phyloP scores from a whole-genome alignment of 2,797 vertebrate species.

The Picus viridis region DNA sequence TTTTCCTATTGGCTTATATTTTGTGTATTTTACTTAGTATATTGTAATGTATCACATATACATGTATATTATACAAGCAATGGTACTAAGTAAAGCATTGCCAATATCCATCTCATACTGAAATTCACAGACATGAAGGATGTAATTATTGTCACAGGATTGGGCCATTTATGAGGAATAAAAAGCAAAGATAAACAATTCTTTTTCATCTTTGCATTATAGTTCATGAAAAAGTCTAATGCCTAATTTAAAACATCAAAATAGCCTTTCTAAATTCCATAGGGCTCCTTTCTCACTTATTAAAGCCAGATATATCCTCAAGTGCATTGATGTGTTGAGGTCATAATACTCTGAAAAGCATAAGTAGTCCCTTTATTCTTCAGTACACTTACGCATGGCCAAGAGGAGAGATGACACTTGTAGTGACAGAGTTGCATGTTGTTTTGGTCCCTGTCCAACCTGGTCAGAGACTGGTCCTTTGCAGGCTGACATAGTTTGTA shows the following conservation, averaged over 20 bases:
- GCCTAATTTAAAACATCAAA: background rate
- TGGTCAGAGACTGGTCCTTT: background rate
- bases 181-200: slow-evolving; percentile 43
- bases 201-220: slow-evolving; percentile 51
- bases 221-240: background rate
- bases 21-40: background rate
- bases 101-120: background rate
- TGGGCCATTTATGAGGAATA: background rate
- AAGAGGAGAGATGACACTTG: background rate
- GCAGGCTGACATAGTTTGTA: background rate
- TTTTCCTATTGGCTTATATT: background rate
- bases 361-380: background rate
- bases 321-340: background rate
- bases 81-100: background rate
- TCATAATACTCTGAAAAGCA: background rate
- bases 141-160: background rate
- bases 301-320: background rate
- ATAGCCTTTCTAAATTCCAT: background rate
- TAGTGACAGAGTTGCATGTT: background rate
- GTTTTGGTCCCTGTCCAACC: background rate
- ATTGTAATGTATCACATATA: background rate
- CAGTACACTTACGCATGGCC: too few relatives aligned
- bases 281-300: background rate
- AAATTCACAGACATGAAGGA: background rate
- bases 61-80: background rate